phyloP scores from a whole-genome alignment of 2,113 vertebrate species.

The Epinephelus cyanopodus region DNA sequence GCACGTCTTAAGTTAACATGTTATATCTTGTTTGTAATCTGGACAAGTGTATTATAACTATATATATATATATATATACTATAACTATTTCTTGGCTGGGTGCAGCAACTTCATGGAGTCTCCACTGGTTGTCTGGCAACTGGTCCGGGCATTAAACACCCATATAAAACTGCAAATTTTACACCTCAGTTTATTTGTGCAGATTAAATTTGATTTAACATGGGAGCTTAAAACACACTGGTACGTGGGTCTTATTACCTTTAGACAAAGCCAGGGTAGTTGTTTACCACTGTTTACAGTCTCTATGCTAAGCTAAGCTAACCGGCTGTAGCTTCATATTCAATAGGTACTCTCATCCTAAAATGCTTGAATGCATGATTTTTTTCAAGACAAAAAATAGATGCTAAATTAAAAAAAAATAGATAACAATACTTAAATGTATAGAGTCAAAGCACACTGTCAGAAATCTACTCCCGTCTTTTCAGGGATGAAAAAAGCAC shows the following conservation, averaged over 20 bases:
- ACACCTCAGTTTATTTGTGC: too few relatives aligned
- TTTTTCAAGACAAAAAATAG: not conserved
- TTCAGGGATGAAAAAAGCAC: constrained; percentile 20
- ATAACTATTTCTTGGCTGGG: too few relatives aligned
- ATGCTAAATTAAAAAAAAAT: not conserved
- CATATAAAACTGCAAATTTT: not conserved
- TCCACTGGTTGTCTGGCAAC: too few relatives aligned
- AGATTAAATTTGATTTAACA: too few relatives aligned
- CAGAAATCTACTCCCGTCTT: not conserved
- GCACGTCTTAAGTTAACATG: not conserved
- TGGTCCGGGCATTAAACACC: not conserved
- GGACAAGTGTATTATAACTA: too few relatives aligned
- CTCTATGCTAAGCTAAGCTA: not conserved
- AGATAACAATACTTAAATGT: not conserved
- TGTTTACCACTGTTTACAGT: not conserved
- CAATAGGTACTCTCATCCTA: not conserved
- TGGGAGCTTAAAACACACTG: too few relatives aligned
- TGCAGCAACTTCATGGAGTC: too few relatives aligned
- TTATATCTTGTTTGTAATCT: not conserved
- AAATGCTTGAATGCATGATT: not conserved
- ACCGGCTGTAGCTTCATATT: not conserved
- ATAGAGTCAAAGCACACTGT: not conserved
- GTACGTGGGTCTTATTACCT: not conserved
- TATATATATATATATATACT: too few relatives aligned
- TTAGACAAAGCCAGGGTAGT: not conserved